Base-by-base conservation (phyloP, 2,888 invertebrate genomes). In the Oscheius sp. region DNA sequence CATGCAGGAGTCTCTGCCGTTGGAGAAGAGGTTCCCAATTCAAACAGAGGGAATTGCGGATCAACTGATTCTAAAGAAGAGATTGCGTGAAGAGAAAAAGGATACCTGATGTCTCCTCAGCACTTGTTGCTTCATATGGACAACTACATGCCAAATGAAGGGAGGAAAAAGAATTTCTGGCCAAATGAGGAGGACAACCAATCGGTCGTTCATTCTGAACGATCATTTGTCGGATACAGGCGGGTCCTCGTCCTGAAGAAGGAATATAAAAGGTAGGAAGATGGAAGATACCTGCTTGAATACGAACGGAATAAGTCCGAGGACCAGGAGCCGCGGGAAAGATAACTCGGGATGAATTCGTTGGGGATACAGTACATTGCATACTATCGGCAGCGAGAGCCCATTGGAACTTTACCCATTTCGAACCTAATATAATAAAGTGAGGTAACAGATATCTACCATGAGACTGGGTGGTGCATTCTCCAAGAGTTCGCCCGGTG, bases 381-480 rank as follows among this genome's bases (percentile, higher is more conserved):
- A 82, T 70, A 2, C 72, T 68, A 51, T 71, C 67, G 17, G 68
- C 51, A 20, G 72, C 70, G 47, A 82, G 72, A 17, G 72, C 73
- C 82, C 82, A 82, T n/a, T 70, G 69, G 70, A 82, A 80, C 30
- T 67, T 66, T 22, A 74, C 74, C 81, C 80, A 80, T 64, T 73
- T 74, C 47, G 50, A 24, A 6, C 65, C 65, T 65, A 22, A 41
- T 32, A 59, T 14, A 8, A 14, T 9, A 4, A 20, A 41, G n/a
- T 50, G n/a, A 26, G 12, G 26, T 5, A 5, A 50, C 3, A 4
- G 9, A 56, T 50, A 26, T 26, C 24, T n/a, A 74, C 75, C 72
- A 45, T 72, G 65, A 14, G 64, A 45, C 14, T 57, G 33, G n/a
- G 69, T 70, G 28, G 73, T 70, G 54, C 78, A 78, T 70, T 78